Percentiles rank a stretch among this genome's conserved stretches.
Conservation (phyloP, 2,113 vertebrate species). For the Pitta sordida region DNA sequence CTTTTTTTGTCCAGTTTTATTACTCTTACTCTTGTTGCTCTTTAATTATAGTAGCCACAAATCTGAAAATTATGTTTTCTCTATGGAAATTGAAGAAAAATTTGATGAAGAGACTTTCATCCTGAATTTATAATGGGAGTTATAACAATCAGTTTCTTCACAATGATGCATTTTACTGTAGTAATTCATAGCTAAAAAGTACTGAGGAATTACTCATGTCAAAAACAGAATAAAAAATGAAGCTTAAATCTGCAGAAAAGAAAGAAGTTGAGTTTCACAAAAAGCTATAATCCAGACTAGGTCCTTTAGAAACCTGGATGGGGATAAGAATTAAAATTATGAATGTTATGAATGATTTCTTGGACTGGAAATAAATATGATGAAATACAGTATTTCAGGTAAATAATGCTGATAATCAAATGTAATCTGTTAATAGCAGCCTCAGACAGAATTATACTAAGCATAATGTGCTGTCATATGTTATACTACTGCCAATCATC, state of each 20-base stretch:
- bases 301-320: not conserved
- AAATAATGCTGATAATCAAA: not conserved
- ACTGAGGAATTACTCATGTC: not conserved
- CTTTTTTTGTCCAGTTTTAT: not conserved
- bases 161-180: not conserved
- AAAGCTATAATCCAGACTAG: not conserved
- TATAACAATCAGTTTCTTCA: not conserved
- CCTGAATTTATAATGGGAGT: not conserved
- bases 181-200: not conserved
- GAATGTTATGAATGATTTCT: not conserved
- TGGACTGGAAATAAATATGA: not conserved
- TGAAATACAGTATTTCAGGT: not conserved
- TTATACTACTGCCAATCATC: not conserved
- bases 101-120: not conserved
- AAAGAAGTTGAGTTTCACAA: not conserved
- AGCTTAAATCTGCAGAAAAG: not conserved
- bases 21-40: not conserved
- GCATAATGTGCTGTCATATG: not conserved
- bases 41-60: not conserved
- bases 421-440: not conserved
- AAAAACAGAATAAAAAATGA: not conserved
- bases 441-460: not conserved
- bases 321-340: not conserved
- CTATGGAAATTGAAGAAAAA: not conserved
- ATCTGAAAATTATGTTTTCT: not conserved